Conservation (phyloP, 2,888 invertebrate species). For the Hydriomena furcata region DNA sequence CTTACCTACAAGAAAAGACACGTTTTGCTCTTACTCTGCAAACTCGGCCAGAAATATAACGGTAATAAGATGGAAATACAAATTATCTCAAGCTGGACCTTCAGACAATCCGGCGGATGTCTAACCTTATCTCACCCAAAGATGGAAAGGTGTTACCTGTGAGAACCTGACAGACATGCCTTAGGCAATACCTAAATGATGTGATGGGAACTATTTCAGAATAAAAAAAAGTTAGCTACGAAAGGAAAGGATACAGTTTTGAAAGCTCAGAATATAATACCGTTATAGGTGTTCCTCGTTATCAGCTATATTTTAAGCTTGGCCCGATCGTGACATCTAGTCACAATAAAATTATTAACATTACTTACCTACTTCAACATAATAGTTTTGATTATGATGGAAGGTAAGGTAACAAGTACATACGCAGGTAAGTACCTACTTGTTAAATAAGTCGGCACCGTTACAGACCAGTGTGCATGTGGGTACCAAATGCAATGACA, state of each 20-base stretch:
- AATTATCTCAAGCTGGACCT: constrained; percentile 47
- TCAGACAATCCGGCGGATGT: constrained; percentile 71
- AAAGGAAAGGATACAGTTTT: constrained; percentile 3
- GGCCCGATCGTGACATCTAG: no score
- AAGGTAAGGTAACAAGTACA: no score
- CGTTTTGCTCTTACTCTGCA: no score
- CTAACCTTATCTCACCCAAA: constrained; percentile 67
- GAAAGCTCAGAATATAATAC: constrained; percentile 3
- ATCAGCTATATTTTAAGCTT: no score
- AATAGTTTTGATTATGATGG: neutral
- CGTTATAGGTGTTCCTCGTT: neutral
- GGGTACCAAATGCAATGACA: constrained; percentile 44
- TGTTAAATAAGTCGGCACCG: constrained; percentile 7
- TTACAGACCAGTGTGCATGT: constrained; percentile 20
- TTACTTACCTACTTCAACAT: no score
- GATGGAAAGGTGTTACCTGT: constrained; percentile 64
- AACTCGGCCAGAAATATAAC: no score
- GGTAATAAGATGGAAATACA: constrained; percentile 11
- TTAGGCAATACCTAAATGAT: constrained; percentile 44
- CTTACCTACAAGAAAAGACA: no score
- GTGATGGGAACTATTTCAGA: constrained; percentile 34
- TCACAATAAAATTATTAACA: no score
- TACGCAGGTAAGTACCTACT: neutral
- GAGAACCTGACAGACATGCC: constrained; percentile 52
- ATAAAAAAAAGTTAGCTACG: constrained; percentile 3